Conservation (phyloP, 2,888 invertebrate species). For the Galerucella nymphaeae region DNA sequence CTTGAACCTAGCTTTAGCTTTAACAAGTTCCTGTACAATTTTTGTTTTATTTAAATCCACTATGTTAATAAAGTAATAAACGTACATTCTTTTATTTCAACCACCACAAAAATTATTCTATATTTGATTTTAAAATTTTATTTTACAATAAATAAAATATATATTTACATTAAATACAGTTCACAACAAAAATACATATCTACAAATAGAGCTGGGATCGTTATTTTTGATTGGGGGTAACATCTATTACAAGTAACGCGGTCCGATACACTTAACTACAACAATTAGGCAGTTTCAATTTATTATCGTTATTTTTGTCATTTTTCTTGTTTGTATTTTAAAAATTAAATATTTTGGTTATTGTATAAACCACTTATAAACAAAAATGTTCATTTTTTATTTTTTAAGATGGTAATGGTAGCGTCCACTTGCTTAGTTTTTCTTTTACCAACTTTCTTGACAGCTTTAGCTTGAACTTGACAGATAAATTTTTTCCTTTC, state of each 20-base stretch:
- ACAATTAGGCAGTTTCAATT: conserved; percentile 4
- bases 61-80: not conserved
- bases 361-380: too few relatives aligned
- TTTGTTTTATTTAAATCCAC: not conserved
- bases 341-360: too few relatives aligned
- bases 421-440: conserved; percentile 42
- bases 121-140: too few relatives aligned
- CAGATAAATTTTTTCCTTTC: conserved; percentile 74
- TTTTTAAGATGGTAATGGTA: conserved; percentile 24
- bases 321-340: too few relatives aligned
- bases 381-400: not conserved
- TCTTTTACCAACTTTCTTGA: conserved; percentile 45
- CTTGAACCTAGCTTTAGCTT: not conserved
- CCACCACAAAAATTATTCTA: not conserved
- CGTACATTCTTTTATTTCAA: not conserved
- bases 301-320: not conserved
- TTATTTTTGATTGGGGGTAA: too few relatives aligned
- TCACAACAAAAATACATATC: conserved; percentile 15
- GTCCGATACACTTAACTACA: not conserved
- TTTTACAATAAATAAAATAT: conserved; percentile 18
- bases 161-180: conserved; percentile 8
- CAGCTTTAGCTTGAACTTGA: conserved; percentile 65
- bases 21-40: not conserved
- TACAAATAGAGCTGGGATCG: not conserved
- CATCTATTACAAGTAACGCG: too few relatives aligned